Conservation (phyloP, 2,888 invertebrate genomes). For the Xestia xanthographa region DNA sequence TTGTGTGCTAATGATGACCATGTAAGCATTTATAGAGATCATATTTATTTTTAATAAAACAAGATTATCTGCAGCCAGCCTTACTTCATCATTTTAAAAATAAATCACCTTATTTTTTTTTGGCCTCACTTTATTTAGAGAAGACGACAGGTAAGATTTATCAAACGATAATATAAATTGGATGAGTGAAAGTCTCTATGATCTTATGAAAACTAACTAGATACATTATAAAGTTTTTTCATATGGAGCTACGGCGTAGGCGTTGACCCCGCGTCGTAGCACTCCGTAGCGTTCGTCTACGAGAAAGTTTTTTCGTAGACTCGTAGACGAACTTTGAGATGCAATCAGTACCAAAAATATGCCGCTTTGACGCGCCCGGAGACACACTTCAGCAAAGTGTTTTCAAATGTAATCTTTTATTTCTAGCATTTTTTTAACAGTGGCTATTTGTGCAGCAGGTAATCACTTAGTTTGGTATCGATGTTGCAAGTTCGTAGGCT, state of each 20-base stretch:
- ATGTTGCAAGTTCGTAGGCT: not conserved
- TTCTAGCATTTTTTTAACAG: not conserved
- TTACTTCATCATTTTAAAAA: not conserved
- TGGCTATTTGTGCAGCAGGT: not conserved
- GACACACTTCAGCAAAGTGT: not conserved
- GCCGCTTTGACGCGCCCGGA: not conserved
- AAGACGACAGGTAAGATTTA: slow-evolving; percentile 11
- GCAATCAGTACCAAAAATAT: not conserved
- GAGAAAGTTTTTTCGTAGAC: slow-evolving; percentile 7
- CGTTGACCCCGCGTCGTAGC: not conserved
- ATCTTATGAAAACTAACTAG: slow-evolving; percentile 1
- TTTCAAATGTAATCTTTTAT: not conserved
- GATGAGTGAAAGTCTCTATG: not conserved
- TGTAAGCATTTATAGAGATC: not conserved
- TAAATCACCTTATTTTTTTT: not conserved
- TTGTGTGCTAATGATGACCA: not conserved
- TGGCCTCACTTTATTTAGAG: not conserved
- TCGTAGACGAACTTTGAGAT: not conserved
- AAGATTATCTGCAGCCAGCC: no score
- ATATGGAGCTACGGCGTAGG: not conserved
- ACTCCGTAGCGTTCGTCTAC: slow-evolving; percentile 4
- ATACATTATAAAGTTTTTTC: not conserved
- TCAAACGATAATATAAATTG: not conserved
- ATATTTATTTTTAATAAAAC: no score
- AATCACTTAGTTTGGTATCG: not conserved